These are phyloP conservation scores for Furcula furcula DNA, from an alignment of 2,888 invertebrate genomes.

Conservation along the genomic window DNA sequence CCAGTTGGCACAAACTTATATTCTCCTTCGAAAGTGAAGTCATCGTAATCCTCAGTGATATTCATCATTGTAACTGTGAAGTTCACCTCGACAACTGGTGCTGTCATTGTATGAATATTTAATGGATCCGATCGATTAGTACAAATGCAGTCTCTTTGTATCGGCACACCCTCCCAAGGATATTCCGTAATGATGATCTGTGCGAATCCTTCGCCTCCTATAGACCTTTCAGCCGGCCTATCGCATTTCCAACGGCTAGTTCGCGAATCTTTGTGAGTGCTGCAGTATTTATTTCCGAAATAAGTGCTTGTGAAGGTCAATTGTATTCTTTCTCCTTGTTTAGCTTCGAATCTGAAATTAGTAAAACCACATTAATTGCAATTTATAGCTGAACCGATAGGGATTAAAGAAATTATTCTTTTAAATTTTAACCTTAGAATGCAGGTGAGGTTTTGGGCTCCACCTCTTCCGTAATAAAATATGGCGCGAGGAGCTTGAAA, in stretches of 20 bases:
- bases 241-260: conserved; percentile 87
- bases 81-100: conserved; percentile 86
- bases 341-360: conserved; percentile 84
- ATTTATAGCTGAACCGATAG: not conserved
- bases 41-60: conserved; percentile 89
- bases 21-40: conserved; percentile 89
- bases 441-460: conserved; percentile 88
- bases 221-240: conserved; percentile 67
- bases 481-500: conserved; percentile 90
- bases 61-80: conserved; percentile 90
- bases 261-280: conserved; percentile 84
- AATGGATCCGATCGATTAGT: conserved; percentile 85
- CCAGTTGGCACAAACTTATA: conserved; percentile 84
- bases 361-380: conserved; percentile 2
- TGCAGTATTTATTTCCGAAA: conserved; percentile 86
- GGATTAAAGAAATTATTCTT: conserved; percentile 13
- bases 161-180: conserved; percentile 85
- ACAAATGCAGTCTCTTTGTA: conserved; percentile 88
- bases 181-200: conserved; percentile 85
- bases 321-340: conserved; percentile 85
- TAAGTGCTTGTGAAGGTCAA: conserved; percentile 86
- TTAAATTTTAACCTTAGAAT: conserved; percentile 86
- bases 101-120: conserved; percentile 85
- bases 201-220: conserved; percentile 78
- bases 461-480: conserved; percentile 91